Conservation (phyloP, 2,113 vertebrate species). For the Nibea coibor region DNA sequence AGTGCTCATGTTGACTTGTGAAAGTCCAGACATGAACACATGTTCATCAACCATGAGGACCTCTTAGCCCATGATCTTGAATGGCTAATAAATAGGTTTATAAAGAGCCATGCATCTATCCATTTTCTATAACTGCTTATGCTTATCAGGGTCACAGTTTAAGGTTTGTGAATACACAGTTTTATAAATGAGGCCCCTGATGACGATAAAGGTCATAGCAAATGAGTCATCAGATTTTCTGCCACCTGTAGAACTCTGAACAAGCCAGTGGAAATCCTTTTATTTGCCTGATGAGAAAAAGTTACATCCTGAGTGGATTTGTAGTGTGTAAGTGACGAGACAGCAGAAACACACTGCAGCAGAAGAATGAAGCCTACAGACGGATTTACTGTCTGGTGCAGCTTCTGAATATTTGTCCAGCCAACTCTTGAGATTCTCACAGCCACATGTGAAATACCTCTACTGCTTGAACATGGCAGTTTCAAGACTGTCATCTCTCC, state of each 20-base stretch:
- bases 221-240: too few relatives aligned
- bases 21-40: too few relatives aligned
- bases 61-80: too few relatives aligned
- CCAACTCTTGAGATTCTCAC: conserved; percentile 25
- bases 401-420: conserved; percentile 45
- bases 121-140: too few relatives aligned
- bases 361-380: background rate
- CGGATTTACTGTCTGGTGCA: conserved; percentile 28
- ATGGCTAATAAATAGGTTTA: too few relatives aligned
- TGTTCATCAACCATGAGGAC: too few relatives aligned
- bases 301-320: conserved; percentile 13
- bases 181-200: too few relatives aligned
- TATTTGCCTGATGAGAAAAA: background rate
- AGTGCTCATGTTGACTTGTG: too few relatives aligned
- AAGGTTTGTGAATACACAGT: too few relatives aligned
- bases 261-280: conserved; percentile 5
- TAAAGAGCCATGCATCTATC: too few relatives aligned
- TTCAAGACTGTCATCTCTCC: background rate
- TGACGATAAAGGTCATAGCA: too few relatives aligned
- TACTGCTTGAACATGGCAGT: conserved; percentile 26
- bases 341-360: conserved; percentile 13
- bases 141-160: too few relatives aligned
- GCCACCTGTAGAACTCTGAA: background rate
- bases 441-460: conserved; percentile 60
- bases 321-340: conserved; percentile 18